Evolutionary conservation across 2,797 vertebrate species (phyloP).

Genomic region (Fundulus diaphanus): DNA sequence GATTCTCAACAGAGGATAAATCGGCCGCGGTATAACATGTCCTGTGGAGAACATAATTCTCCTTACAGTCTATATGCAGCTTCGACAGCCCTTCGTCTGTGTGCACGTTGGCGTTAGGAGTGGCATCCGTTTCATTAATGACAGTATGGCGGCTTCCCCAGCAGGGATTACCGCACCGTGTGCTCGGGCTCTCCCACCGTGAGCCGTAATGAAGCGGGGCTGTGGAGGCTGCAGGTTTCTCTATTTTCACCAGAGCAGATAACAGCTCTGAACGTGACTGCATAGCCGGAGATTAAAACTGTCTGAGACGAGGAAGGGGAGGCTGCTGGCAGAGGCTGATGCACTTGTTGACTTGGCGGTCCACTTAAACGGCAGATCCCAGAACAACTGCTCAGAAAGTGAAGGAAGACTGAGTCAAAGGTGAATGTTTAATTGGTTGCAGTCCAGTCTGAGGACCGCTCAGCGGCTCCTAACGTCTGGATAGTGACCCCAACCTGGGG

Average conservation of each 20-base stretch:
- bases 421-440: background rate
- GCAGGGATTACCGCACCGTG: conserved; percentile 65
- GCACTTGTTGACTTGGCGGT: conserved; percentile 37
- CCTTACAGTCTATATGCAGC: conserved; percentile 31
- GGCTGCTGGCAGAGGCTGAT: conserved; percentile 4
- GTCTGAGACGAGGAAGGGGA: conserved; percentile 31
- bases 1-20: conserved; percentile 39
- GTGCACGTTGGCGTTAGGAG: conserved; percentile 14
- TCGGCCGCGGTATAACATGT: conserved; percentile 28
- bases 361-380: conserved; percentile 26
- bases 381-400: conserved; percentile 29
- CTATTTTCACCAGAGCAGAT: conserved; percentile 50
- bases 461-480: background rate
- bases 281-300: conserved; percentile 62
- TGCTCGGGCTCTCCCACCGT: conserved; percentile 53
- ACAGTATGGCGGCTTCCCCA: conserved; percentile 60
- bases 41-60: conserved; percentile 54
- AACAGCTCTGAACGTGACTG: conserved; percentile 59
- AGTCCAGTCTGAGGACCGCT: background rate
- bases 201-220: conserved; percentile 69
- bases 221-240: conserved; percentile 43
- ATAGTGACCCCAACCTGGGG: background rate
- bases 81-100: conserved; percentile 27
- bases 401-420: background rate
- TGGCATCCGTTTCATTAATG: conserved; percentile 63